phyloP scores from a whole-genome alignment of 1,140 invertebrate species.

The Aporrectodea caliginosa region DNA sequence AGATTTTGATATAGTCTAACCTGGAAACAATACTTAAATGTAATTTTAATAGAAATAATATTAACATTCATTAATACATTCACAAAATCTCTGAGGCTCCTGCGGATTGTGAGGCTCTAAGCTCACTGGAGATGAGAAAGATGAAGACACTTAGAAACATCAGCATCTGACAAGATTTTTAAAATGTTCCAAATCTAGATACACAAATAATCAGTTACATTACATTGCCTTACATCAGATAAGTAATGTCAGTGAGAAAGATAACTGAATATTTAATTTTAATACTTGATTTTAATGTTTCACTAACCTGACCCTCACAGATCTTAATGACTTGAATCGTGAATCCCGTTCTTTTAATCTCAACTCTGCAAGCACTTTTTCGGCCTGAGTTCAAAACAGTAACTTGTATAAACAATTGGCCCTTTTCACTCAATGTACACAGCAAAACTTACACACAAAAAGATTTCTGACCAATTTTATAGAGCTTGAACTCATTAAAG shows the following conservation, averaged over 20 bases:
- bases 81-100: too few species aligned
- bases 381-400: too few species aligned
- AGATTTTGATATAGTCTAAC: too few species aligned
- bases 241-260: neutral
- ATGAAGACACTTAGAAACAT: neutral
- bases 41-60: too few species aligned
- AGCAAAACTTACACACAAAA: neutral
- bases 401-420: too few species aligned
- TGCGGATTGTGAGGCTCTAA: too few species aligned
- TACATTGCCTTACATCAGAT: neutral
- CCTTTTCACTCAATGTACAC: neutral
- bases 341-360: slow-evolving; percentile 46
- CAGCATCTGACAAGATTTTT: slow-evolving; percentile 29
- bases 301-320: slow-evolving; percentile 47
- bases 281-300: neutral
- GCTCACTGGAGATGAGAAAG: too few species aligned
- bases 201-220: neutral
- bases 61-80: too few species aligned
- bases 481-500: neutral
- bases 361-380: slow-evolving; percentile 40
- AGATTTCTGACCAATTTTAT: neutral
- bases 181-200: neutral
- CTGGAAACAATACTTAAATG: too few species aligned
- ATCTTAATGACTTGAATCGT: slow-evolving; percentile 41
- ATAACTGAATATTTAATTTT: neutral